Evolutionary conservation across 2,888 invertebrate genomes (phyloP), one percentile per base, ranked within the genome.

Genomic region (Euplagia quadripunctaria): DNA sequence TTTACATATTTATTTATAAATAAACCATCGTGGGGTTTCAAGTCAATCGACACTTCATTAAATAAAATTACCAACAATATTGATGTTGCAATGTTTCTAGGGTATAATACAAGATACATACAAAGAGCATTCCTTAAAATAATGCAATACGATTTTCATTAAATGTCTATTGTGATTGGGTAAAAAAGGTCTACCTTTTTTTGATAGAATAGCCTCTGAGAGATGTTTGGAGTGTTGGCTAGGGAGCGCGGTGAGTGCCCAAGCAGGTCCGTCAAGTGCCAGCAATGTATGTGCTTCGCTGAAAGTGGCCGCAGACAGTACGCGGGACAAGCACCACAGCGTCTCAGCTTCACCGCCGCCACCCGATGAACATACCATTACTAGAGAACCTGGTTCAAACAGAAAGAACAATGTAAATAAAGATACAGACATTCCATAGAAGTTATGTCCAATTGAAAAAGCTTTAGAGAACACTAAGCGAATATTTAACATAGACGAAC

Each of bases 231-330:
- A 85, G 61, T 92, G 92, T 5, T 83, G 82, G 7, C 89, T 86
- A 2, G 94, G 94, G 71, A 96, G 82, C 9, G 94, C 91, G 0
- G 94, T 93, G 86, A 99, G 96, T 8, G 98, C 98, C 98, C 99
- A 98, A 0, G 98, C 98, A 11, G 98, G 97, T n/a, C 98, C 99
- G 90, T 98, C 98, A 1, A 99, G 94, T 46, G 97, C 97, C 64
- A 98, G 92, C 76, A 98, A 96, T 0, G 98, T 97, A 92, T 98
- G 97, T 0, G 97, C 97, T 91, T 98, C 98, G 80, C 97, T 93
- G 83, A 95, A 94, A 11, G 97, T 97, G 41, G 98, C 98, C 86
- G 98, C 97, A 0, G 97, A 97, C 61, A 98, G 90, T 71, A 97
- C 97, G 8, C 98, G 97, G 41, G 96, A 96, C 78, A 96, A 81